Conservation (phyloP, 2,888 invertebrate genomes). For the Tricholauxania praeusta region DNA sequence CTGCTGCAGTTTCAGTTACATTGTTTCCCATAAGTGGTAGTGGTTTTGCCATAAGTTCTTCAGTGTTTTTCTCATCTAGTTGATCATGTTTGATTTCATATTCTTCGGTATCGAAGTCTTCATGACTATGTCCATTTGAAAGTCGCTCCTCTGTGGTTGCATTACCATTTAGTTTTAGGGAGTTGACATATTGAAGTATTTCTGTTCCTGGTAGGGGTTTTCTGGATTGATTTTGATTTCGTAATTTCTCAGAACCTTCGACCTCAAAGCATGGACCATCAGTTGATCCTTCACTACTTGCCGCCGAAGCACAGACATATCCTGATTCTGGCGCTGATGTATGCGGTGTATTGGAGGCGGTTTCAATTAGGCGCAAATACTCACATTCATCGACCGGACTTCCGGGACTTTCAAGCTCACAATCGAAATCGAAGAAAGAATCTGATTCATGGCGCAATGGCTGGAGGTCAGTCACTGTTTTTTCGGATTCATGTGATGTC, state of each 20-base stretch:
- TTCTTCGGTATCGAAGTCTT: slow-evolving; percentile 12
- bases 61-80: slow-evolving; percentile 15
- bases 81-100: slow-evolving; percentile 25
- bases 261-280: slow-evolving; percentile 71
- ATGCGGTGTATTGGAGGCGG: slow-evolving; percentile 71
- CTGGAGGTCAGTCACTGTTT: slow-evolving; percentile 69
- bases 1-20: slow-evolving; percentile 7
- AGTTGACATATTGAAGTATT: background rate
- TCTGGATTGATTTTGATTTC: slow-evolving; percentile 6
- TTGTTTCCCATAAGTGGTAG: slow-evolving; percentile 18
- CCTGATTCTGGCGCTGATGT: slow-evolving; percentile 69
- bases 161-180: slow-evolving; percentile 21
- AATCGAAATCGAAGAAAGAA: slow-evolving; percentile 75
- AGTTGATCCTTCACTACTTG: slow-evolving; percentile 69
- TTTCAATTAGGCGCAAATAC: slow-evolving; percentile 69
- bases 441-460: slow-evolving; percentile 70
- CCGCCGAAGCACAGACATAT: slow-evolving; percentile 70
- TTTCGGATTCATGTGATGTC: slow-evolving; percentile 59
- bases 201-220: slow-evolving; percentile 34
- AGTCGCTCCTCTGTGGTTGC: background rate
- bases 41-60: slow-evolving; percentile 34
- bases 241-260: slow-evolving; percentile 56
- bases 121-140: slow-evolving; percentile 15
- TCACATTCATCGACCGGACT: slow-evolving; percentile 78
- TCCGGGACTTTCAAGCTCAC: slow-evolving; percentile 77